Percentiles rank a stretch among this genome's conserved stretches.
phyloP scores from a whole-genome alignment of 2,888 invertebrate genomes.

The Spilarctia lutea region DNA sequence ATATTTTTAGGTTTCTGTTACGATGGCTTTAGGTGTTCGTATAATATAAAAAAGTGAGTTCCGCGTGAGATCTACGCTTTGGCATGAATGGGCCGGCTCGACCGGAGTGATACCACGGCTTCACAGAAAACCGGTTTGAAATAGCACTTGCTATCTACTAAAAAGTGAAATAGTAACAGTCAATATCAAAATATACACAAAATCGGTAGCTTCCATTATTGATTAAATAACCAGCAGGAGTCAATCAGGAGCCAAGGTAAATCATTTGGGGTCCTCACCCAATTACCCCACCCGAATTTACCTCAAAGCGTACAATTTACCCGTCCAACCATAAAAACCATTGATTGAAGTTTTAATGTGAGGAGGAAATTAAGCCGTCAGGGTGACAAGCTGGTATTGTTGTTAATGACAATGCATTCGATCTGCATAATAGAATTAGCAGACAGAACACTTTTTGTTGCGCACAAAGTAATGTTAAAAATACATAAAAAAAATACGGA shows the following conservation, averaged over 20 bases:
- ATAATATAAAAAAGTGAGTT: not conserved
- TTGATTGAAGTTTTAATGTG: conserved; percentile 53
- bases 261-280: conserved; percentile 5
- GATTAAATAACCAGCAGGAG: not conserved
- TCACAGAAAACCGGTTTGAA: no score
- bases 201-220: not conserved
- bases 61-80: no score
- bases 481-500: no score
- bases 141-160: no score
- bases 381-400: conserved; percentile 19
- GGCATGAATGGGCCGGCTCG: no score
- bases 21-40: not conserved
- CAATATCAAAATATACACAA: not conserved
- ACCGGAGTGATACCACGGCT: no score
- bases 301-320: conserved; percentile 22
- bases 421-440: not conserved
- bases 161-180: not conserved
- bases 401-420: conserved; percentile 43
- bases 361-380: conserved; percentile 51
- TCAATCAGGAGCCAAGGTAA: not conserved
- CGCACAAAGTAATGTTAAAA: no score
- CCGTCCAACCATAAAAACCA: conserved; percentile 37
- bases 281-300: not conserved
- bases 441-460: conserved; percentile 11
- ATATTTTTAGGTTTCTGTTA: conserved; percentile 22